A percentile compares a stretch with the other conserved stretches of the same genome.
These are phyloP conservation scores for Tethea ocularis DNA, from an alignment of 2,888 invertebrate genomes.

Conservation along the genomic window DNA sequence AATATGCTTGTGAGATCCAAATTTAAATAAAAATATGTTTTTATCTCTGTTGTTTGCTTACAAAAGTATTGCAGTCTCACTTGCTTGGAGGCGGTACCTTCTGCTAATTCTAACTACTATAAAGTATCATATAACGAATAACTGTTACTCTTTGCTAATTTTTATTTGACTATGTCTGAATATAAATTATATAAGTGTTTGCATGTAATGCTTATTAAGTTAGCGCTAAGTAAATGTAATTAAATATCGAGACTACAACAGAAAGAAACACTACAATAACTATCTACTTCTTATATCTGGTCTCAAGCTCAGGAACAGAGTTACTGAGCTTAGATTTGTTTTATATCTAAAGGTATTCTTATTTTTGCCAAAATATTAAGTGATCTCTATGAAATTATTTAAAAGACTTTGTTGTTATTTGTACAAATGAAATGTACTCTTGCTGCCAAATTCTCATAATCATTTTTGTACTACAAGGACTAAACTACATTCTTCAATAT, in stretches of 20 bases:
- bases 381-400: constrained; percentile 25
- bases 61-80: background rate
- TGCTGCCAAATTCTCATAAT: constrained; percentile 37
- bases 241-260: background rate
- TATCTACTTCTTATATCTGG: too few relatives aligned
- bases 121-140: background rate
- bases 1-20: too few relatives aligned
- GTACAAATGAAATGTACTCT: constrained; percentile 13
- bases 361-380: constrained; percentile 2
- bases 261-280: too few relatives aligned
- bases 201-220: background rate
- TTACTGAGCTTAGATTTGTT: background rate
- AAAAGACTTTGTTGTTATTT: background rate
- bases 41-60: background rate
- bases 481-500: constrained; percentile 13
- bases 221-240: background rate
- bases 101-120: background rate
- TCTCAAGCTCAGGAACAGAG: background rate
- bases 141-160: background rate
- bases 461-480: constrained; percentile 18
- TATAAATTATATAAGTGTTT: background rate
- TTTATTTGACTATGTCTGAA: background rate
- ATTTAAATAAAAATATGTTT: background rate
- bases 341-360: background rate
- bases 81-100: background rate